Evolutionary conservation across 2,113 vertebrate species (phyloP).

Genomic region (Xiphorhynchus elegans): DNA sequence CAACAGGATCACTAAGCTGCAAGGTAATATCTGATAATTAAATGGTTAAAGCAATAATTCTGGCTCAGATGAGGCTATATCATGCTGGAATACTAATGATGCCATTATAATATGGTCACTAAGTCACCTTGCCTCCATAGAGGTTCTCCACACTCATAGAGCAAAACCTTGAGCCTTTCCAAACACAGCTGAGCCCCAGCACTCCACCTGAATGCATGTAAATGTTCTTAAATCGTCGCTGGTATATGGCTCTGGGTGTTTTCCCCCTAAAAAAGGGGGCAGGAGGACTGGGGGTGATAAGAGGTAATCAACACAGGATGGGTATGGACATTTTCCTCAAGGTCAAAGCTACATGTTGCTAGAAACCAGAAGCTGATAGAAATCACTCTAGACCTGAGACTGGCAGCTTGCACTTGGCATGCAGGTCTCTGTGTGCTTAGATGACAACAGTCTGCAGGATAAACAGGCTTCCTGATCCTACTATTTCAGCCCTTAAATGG

Average conservation of each 20-base stretch:
- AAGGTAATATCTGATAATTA: neutral
- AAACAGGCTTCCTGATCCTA: neutral
- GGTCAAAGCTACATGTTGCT: neutral
- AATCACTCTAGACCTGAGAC: neutral
- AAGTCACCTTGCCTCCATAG: neutral
- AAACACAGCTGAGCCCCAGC: neutral
- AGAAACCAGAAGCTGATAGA: neutral
- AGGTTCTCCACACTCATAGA: accelerated
- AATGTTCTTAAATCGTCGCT: neutral
- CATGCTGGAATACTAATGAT: neutral
- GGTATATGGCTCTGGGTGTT: neutral
- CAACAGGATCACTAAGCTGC: neutral
- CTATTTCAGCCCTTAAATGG: neutral
- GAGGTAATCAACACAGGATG: neutral
- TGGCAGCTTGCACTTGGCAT: neutral
- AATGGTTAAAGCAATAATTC: neutral
- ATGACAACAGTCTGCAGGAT: neutral
- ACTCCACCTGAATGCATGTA: neutral
- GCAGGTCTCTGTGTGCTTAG: neutral
- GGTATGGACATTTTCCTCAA: neutral
- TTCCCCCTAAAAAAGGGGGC: neutral
- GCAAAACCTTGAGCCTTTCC: neutral
- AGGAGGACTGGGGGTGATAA: neutral
- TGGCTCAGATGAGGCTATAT: neutral
- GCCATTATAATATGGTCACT: neutral